phyloP scores from a whole-genome alignment of 2,888 invertebrate species.

The Eremobia ochroleuca region DNA sequence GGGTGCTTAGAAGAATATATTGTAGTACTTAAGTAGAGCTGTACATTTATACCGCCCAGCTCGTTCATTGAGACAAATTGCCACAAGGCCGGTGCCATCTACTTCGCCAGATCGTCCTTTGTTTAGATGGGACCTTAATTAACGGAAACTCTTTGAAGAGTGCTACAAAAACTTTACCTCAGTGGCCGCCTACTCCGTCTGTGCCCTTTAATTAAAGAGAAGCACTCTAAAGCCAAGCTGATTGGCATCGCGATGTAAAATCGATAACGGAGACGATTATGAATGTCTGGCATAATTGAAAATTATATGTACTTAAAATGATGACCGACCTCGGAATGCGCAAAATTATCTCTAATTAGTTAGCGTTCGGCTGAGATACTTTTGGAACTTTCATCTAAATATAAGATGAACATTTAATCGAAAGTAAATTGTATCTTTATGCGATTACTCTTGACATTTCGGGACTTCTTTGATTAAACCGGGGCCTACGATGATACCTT shows the following conservation, averaged over 20 bases:
- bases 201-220: constrained; percentile 75
- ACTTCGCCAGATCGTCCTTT: constrained; percentile 69
- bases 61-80: constrained; percentile 70
- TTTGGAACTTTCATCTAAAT: constrained; percentile 45
- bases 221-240: constrained; percentile 62
- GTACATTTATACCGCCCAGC: constrained; percentile 65
- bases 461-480: constrained; percentile 29
- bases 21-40: constrained; percentile 58
- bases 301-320: constrained; percentile 55
- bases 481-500: constrained; percentile 21
- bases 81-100: constrained; percentile 56
- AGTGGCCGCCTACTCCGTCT: constrained; percentile 59
- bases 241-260: constrained; percentile 66
- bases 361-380: constrained; percentile 17
- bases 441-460: constrained; percentile 59
- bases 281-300: constrained; percentile 49
- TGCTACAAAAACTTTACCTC: constrained; percentile 73
- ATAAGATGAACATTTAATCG: constrained; percentile 45
- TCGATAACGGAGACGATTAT: constrained; percentile 63
- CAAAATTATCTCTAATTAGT: constrained; percentile 56
- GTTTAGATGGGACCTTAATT: constrained; percentile 79
- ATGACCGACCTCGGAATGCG: constrained; percentile 32
- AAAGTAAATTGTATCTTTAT: constrained; percentile 49
- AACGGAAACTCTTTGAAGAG: constrained; percentile 76
- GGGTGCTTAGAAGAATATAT: constrained; percentile 64